Base-by-base conservation (phyloP, 2,888 invertebrate species). In the Stegophylla sp. region DNA sequence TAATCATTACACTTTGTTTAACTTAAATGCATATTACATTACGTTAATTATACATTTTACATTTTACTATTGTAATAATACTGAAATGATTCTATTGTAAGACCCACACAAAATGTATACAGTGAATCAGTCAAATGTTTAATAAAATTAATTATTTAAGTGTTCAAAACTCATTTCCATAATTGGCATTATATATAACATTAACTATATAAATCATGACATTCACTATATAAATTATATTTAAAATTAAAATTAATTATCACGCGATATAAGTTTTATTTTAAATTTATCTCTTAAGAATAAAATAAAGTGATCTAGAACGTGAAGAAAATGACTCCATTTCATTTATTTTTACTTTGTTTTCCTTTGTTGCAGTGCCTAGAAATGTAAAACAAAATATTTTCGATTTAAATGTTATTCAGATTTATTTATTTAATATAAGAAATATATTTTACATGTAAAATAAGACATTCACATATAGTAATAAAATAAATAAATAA, bases 311-410 rank as follows among this genome's bases (percentile, higher is more conserved):
- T 63, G 15, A 51, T 51, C n/a, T n/a, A 64, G 13, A 53, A 64
- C 9, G 1, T 7, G 53, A 76, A 66, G 51, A 66, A 66, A 26
- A 53, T 1, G 64, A 76, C n/a, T 66, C 75, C 75, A 66, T 53
- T 75, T 66, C 64, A 76, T 66, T 66, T 53, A 53, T 43, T 76
- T 76, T 66, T 76, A 76, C 48, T 75, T 76, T 67, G 77, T 69
- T 77, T 77, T 45, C 67, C 43, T 13, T 77, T 59, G 59, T 77
- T 77, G 67, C 77, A 59, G 20, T 77, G 77, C 77, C 77, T 77
- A 77, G 59, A 77, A 77, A 77, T 77, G 45, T 64, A 77, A 48
- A 77, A 77, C 67, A 77, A 77, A 77, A 76, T 53, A 77, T 67
- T 77, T 67, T 69, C 59, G 45, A 45, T 59, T 69, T 69, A 77